Evolutionary conservation across 2,888 invertebrate genomes (phyloP).

Genomic region (Diarsia brunnea): DNA sequence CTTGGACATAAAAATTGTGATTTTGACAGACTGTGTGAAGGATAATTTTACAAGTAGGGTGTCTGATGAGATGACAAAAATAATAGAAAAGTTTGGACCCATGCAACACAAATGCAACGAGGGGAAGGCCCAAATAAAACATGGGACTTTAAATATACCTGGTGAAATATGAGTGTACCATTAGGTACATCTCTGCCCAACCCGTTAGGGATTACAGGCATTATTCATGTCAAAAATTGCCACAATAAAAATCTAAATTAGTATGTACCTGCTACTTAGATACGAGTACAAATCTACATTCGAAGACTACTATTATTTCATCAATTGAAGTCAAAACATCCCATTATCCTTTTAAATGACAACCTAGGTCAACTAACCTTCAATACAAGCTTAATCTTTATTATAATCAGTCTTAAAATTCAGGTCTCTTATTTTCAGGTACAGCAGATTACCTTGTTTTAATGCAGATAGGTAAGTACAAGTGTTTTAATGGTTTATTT

Average conservation of each 20-base stretch:
- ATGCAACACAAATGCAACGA: too few species aligned
- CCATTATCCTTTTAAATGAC: neutral
- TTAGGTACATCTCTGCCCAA: too few species aligned
- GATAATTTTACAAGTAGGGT: too few species aligned
- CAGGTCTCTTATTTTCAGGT: conserved; percentile 8
- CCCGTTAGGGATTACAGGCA: neutral
- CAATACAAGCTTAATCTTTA: neutral
- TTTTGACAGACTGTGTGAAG: too few species aligned
- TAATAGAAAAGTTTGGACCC: too few species aligned
- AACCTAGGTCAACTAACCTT: conserved; percentile 2
- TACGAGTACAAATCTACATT: fast-evolving
- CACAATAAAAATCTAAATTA: neutral
- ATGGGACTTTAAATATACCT: too few species aligned
- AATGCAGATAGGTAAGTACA: neutral
- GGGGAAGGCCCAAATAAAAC: too few species aligned
- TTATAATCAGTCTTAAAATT: neutral
- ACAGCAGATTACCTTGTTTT: conserved; percentile 4
- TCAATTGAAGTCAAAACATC: neutral
- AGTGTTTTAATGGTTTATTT: conserved; percentile 13
- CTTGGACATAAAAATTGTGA: too few species aligned
- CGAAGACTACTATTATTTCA: neutral
- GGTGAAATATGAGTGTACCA: too few species aligned
- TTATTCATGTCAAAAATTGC: neutral
- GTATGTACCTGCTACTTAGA: neutral
- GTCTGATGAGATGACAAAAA: too few species aligned